A percentile compares a stretch with the other conserved stretches of the same genome.
phyloP scores from a whole-genome alignment of 2,797 vertebrate genomes.

The Gallinago solitaria region DNA sequence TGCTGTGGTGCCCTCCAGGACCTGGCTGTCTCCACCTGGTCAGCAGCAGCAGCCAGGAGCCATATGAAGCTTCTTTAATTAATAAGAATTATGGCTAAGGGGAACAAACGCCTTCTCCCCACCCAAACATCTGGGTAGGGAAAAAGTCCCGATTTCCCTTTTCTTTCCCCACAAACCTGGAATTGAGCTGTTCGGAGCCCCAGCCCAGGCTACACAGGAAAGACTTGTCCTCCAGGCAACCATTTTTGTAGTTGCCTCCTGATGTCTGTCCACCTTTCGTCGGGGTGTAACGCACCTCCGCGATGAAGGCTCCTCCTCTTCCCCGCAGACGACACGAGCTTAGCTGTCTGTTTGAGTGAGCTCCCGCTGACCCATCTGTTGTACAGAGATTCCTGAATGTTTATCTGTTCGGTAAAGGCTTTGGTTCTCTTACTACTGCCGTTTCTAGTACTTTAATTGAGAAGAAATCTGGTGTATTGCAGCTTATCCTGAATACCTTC shows the following conservation, averaged over 20 bases:
- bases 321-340: not conserved
- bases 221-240: not conserved
- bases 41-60: not conserved
- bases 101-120: not conserved
- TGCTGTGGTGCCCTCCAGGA: not conserved
- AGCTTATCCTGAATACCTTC: slow-evolving; percentile 29
- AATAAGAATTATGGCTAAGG: not conserved
- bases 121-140: not conserved
- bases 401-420: not conserved
- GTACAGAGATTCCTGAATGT: not conserved
- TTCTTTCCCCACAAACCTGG: rapidly evolving
- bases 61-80: not conserved
- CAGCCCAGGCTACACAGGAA: not conserved
- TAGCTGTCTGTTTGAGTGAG: not conserved
- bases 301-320: not conserved
- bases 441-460: not conserved
- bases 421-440: not conserved
- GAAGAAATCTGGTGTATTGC: not conserved
- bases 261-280: not conserved
- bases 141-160: not conserved
- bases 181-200: not conserved
- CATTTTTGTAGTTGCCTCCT: not conserved
- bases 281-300: not conserved
- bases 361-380: not conserved
- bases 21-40: rapidly evolving